These are phyloP conservation scores for Caenorhabditis parvicauda DNA, from an alignment of 2,888 invertebrate genomes.

Conservation along the genomic window DNA sequence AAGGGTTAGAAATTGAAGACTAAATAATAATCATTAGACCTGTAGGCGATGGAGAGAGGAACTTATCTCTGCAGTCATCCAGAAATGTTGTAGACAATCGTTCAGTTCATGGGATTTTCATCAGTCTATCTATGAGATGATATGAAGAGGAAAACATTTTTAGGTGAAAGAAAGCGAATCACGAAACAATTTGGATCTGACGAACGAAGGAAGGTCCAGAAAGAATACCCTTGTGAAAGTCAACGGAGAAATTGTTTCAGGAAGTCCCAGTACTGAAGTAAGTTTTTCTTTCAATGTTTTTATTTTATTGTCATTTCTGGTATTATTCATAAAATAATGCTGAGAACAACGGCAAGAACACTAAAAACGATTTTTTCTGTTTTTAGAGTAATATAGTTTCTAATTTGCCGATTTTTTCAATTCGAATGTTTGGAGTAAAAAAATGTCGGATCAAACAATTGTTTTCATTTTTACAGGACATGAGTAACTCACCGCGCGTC, in stretches of 20 bases:
- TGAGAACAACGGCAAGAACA: neutral
- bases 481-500: slow-evolving; percentile 30
- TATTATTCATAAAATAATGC: neutral
- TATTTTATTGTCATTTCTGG: too few relatives aligned
- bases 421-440: neutral
- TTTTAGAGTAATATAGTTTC: neutral
- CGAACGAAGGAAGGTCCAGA: slow-evolving; percentile 35
- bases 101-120: too few relatives aligned
- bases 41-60: too few relatives aligned
- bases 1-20: too few relatives aligned
- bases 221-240: slow-evolving; percentile 41
- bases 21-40: too few relatives aligned
- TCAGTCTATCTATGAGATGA: too few relatives aligned
- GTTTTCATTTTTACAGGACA: slow-evolving; percentile 12
- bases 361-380: neutral
- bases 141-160: slow-evolving; percentile 1
- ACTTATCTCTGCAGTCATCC: too few relatives aligned
- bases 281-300: too few relatives aligned
- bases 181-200: slow-evolving; percentile 38
- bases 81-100: too few relatives aligned
- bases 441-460: neutral
- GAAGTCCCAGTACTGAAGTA: slow-evolving; percentile 18
- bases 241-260: slow-evolving; percentile 40
- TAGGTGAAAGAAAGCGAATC: slow-evolving; percentile 36
- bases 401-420: neutral